phyloP scores from a whole-genome alignment of 2,888 invertebrate species.

The Lysandra coridon region DNA sequence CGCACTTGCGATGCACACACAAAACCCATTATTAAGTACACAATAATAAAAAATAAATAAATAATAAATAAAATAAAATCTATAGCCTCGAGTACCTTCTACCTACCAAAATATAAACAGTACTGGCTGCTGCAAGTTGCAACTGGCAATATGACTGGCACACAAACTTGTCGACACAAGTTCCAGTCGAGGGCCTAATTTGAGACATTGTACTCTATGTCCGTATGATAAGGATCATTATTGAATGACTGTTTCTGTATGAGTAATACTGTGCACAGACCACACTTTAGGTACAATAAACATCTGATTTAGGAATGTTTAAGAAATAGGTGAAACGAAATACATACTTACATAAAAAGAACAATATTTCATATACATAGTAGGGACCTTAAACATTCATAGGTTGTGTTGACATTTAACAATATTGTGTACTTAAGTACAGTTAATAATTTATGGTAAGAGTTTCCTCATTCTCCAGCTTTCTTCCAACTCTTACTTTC shows the following conservation, averaged over 20 bases:
- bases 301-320: neutral
- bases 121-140: neutral
- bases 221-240: neutral
- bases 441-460: too few relatives aligned
- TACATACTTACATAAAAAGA: too few relatives aligned
- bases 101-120: neutral
- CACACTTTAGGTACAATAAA: neutral
- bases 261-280: neutral
- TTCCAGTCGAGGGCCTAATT: neutral
- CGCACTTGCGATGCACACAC: slow-evolving; percentile 46
- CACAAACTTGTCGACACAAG: slow-evolving; percentile 25
- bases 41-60: slow-evolving; percentile 31
- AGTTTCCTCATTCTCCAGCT: too few relatives aligned
- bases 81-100: neutral
- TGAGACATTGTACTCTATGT: neutral
- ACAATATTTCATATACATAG: too few relatives aligned
- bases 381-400: too few relatives aligned
- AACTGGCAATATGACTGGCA: neutral
- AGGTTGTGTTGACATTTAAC: too few relatives aligned
- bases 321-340: too few relatives aligned
- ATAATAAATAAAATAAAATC: neutral
- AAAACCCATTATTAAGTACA: slow-evolving; percentile 45
- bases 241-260: neutral
- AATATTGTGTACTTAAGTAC: too few relatives aligned
- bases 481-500: too few relatives aligned